Evolutionary conservation across 2,113 vertebrate genomes (phyloP).

Genomic region (Nothoprocta pentlandii): DNA sequence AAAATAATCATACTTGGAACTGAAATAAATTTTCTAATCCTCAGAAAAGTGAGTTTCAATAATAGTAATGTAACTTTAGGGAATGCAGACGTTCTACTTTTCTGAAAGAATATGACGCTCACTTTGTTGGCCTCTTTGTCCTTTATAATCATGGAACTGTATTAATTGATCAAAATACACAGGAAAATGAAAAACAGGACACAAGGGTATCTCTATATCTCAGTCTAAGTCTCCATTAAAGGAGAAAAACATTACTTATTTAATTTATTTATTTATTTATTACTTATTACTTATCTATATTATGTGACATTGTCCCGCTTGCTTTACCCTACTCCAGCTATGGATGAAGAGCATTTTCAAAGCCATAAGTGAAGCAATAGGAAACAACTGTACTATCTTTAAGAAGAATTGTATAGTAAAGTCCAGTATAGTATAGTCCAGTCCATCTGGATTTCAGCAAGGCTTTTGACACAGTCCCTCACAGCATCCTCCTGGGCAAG

Average conservation of each 20-base stretch:
- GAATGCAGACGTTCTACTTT: not conserved
- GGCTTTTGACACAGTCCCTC: too few relatives aligned
- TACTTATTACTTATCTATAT: not conserved
- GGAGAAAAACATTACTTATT: not conserved
- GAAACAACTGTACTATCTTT: not conserved
- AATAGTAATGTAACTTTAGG: not conserved
- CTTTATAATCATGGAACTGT: not conserved
- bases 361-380: not conserved
- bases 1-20: not conserved
- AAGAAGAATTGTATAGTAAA: not conserved
- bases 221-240: not conserved
- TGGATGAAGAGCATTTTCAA: not conserved
- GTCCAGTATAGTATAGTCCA: too few relatives aligned
- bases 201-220: not conserved
- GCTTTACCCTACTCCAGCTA: fast-evolving
- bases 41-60: not conserved
- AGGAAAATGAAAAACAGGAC: not conserved
- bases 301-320: not conserved
- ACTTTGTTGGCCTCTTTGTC: not conserved
- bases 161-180: not conserved
- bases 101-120: not conserved
- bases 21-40: not conserved
- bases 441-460: too few relatives aligned
- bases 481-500: too few relatives aligned
- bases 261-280: too few relatives aligned